Base-by-base conservation (phyloP, 2,797 vertebrate species). In the Amniataba percoides region DNA sequence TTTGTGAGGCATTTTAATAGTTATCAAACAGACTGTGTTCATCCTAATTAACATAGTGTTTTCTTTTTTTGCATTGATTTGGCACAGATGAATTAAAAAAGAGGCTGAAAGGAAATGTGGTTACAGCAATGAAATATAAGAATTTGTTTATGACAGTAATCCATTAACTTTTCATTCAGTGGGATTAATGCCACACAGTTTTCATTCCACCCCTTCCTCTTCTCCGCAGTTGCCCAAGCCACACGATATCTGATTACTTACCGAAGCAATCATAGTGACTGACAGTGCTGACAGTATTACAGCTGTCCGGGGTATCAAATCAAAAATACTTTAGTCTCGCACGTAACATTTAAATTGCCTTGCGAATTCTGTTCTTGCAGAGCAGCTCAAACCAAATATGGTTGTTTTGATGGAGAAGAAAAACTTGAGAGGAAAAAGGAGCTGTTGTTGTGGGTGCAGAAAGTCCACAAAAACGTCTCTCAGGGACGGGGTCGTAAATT, bases 401-500 rank as follows among this genome's bases (percentile, higher is more conserved):
- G 67, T 76, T 83, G 55, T 75, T 90, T 80, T 80, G 46, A 77
- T 66, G 27, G 45, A 46, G 31, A 11, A 6, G 21, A 43, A 71
- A 56, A 63, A 86, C 49, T 79, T 78, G 58, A n/a, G n/a, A n/a
- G n/a, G n/a, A n/a, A n/a, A n/a, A n/a, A n/a, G n/a, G 43, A 53
- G 52, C 65, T 83, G 78, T 61, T 79, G 67, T 46, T 52, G 27
- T 16, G 1, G 51, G 42, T 52, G 63, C 53, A 57, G 56, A 79
- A 71, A 84, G 70, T 53, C 18, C 18, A 65, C 27, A 70, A 69
- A 83, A 78, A 16, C 52, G 27, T 78, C 57, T 57, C 61, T 78
- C 6, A 11, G 36, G 67, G 5, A 53, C 53, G 77, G 14, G 23
- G 45, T 69, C 4, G 80, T 90, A 85, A 90, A 93, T 91, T 75